Base-by-base conservation (phyloP, 2,888 invertebrate genomes). In the Matsumyia berberina region DNA sequence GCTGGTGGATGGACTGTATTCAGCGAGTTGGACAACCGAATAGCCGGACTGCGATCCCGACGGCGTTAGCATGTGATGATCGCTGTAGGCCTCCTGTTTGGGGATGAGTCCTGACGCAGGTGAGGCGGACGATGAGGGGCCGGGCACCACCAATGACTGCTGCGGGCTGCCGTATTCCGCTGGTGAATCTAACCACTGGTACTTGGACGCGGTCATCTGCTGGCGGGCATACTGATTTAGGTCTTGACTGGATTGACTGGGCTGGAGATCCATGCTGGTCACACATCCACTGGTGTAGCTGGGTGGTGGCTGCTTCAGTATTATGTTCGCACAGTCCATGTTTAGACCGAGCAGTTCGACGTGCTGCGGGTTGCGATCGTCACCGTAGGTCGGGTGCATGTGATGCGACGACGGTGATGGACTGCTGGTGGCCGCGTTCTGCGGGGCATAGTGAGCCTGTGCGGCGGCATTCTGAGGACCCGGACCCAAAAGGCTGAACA, bases 1-100 rank as follows among this genome's bases (percentile, higher is more conserved):
- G 89, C 97, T 97, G 64, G 98, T 98, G 89, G 97, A 97, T 55
- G 97, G 97, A 93, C 97, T 97, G 93, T 97, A 98, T 90, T 97
- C 97, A 69, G 98, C 98, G 86, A 98, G 93, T 89, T 97, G 96
- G 35, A 97, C 96, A 73, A 96, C 96, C 78, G 93, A 88, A 91
- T 93, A 88, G 67, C 88, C 74, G 89, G 92, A 88, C 37, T 82
- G 83, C 29, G 86, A 80, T 11, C 87, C 70, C 24, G 87, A 86
- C 35, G 89, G 87, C 0, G 80, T 80, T 72, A 90, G 90, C 87
- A 91, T 91, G 39, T 90, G 90, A 46, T 88, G 89, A 86, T 92
- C 92, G 17, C 92, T 89, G 62, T 91, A 92, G 0, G 88, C 87
- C 51, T 94, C 94, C 92, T 96, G 96, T 92, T 97, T 94, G 89